Percentiles rank a stretch among this genome's conserved stretches.
Conservation (phyloP, 2,888 invertebrate genomes). For the Nymphalis c-album region DNA sequence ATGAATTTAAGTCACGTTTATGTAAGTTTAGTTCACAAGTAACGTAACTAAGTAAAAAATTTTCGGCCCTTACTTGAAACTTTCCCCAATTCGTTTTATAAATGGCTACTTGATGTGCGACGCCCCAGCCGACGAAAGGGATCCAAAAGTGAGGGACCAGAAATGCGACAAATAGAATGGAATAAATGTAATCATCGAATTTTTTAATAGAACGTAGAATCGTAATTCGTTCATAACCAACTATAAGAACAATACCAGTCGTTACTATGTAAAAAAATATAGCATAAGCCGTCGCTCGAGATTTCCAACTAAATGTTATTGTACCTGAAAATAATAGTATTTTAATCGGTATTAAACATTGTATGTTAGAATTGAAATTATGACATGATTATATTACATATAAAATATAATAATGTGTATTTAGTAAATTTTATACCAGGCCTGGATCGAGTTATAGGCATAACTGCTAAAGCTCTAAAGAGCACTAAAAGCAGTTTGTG, state of each 20-base stretch:
- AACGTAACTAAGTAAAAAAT: slow-evolving; percentile 28
- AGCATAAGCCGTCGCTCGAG: slow-evolving; percentile 84
- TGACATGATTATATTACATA: too few relatives aligned
- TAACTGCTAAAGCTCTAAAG: slow-evolving; percentile 84
- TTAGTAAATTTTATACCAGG: slow-evolving; percentile 62
- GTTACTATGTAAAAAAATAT: slow-evolving; percentile 83
- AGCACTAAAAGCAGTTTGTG: slow-evolving; percentile 83
- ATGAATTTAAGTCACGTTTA: slow-evolving; percentile 29
- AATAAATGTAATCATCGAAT: slow-evolving; percentile 87
- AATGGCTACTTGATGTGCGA: slow-evolving; percentile 84
- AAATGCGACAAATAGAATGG: slow-evolving; percentile 84
- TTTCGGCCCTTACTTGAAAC: slow-evolving; percentile 79
- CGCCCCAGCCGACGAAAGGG: slow-evolving; percentile 86
- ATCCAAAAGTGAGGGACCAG: slow-evolving; percentile 87
- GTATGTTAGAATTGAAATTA: too few relatives aligned
- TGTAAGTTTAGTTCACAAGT: slow-evolving; percentile 25
- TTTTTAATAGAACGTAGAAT: slow-evolving; percentile 82
- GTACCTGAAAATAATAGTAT: slow-evolving; percentile 55
- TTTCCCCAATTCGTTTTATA: slow-evolving; percentile 86
- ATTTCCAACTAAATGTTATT: slow-evolving; percentile 84
- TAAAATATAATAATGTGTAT: not conserved
- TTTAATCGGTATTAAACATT: not conserved
- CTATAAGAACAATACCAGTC: slow-evolving; percentile 80
- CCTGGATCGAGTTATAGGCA: slow-evolving; percentile 82
- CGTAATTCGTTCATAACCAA: slow-evolving; percentile 83